Evolutionary conservation across 2,797 vertebrate species (phyloP).

Genomic region (Ctenopoma kingsleyae): DNA sequence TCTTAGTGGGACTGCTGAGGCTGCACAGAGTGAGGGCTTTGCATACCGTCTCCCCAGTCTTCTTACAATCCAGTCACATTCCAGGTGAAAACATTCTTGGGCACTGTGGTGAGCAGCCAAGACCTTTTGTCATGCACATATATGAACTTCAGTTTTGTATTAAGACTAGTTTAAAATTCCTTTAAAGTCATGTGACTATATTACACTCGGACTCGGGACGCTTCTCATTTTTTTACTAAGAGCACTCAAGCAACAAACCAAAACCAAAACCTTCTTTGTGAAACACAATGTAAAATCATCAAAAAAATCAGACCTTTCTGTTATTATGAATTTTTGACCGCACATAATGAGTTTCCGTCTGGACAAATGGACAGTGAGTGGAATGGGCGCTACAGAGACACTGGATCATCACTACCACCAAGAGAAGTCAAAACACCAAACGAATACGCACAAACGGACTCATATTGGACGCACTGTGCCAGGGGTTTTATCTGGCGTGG

Average conservation of each 20-base stretch:
- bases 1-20: too few relatives aligned
- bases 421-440: conserved; percentile 30
- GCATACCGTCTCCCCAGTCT: too few relatives aligned
- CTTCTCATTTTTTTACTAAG: background rate
- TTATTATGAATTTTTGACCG: background rate
- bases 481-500: background rate
- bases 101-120: too few relatives aligned
- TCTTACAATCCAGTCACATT: too few relatives aligned
- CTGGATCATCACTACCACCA: conserved; percentile 17
- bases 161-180: too few relatives aligned
- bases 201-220: background rate
- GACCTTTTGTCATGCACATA: too few relatives aligned
- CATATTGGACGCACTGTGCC: conserved; percentile 5
- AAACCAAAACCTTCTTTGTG: background rate
- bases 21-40: too few relatives aligned
- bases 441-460: conserved; percentile 39
- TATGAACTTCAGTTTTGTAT: too few relatives aligned
- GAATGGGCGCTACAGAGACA: background rate
- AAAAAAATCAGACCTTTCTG: background rate
- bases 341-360: background rate
- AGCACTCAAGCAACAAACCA: conserved; percentile 1
- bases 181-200: too few relatives aligned
- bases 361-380: background rate
- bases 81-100: too few relatives aligned
- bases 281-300: conserved; percentile 2